These are phyloP conservation scores for Pimephales promelas DNA, from an alignment of 2,113 vertebrate genomes.

Conservation along the genomic window DNA sequence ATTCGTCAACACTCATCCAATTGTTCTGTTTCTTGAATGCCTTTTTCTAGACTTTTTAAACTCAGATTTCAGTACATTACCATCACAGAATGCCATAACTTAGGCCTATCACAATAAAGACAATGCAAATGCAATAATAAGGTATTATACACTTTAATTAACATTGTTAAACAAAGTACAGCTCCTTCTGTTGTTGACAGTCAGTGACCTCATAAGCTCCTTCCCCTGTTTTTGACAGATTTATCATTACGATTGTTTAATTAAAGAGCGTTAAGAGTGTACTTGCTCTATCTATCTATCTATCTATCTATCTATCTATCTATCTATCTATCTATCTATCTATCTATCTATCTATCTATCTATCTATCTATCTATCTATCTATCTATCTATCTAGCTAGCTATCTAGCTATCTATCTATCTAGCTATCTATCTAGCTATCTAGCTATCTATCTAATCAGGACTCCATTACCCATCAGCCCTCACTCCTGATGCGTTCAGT, in stretches of 20 bases:
- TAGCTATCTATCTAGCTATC: background rate
- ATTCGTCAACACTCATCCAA: too few relatives aligned
- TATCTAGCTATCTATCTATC: background rate
- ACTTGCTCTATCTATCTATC: too few relatives aligned
- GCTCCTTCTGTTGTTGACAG: conserved; percentile 27
- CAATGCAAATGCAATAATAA: background rate
- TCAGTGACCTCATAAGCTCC: background rate
- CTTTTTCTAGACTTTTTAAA: background rate
- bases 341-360: conserved; percentile 19
- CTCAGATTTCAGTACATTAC: background rate
- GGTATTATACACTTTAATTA: background rate
- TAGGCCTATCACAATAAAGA: background rate
- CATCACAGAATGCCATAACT: background rate
- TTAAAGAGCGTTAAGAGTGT: too few relatives aligned
- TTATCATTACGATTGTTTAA: too few relatives aligned
- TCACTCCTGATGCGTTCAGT: conserved; percentile 58
- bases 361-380: conserved; percentile 19
- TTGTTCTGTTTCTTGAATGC: background rate
- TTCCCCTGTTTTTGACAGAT: background rate
- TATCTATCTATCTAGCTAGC: background rate
- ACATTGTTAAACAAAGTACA: background rate
- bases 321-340: background rate
- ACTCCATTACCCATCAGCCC: conserved; percentile 74
- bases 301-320: background rate
- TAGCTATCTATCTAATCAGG: conserved; percentile 19